Percentiles rank a stretch among this genome's conserved stretches.
phyloP scores from a whole-genome alignment of 2,888 invertebrate species.

The Metalampra italica region DNA sequence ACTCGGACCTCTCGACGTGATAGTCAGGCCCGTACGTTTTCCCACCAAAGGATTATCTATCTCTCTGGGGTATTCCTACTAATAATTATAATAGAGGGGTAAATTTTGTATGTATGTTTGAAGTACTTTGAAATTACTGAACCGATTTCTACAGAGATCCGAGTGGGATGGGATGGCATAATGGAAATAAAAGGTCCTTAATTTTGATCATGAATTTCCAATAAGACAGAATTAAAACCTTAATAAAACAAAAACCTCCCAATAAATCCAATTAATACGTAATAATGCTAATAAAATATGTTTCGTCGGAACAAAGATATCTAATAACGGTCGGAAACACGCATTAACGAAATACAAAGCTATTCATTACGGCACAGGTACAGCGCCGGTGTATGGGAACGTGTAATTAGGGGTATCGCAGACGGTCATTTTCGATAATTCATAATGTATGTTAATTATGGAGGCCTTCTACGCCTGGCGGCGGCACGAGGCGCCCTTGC shows the following conservation, averaged over 20 bases:
- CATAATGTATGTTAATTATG: constrained; percentile 77
- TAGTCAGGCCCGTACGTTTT: too few relatives aligned
- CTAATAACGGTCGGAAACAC: constrained; percentile 55
- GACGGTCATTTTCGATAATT: constrained; percentile 73
- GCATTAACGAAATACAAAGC: constrained; percentile 64
- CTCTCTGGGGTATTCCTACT: too few relatives aligned
- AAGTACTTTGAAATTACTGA: too few relatives aligned
- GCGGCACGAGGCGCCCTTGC: constrained; percentile 24
- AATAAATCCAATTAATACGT: constrained; percentile 57
- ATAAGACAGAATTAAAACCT: background rate
- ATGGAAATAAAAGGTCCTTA: too few relatives aligned
- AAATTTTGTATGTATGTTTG: too few relatives aligned
- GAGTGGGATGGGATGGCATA: too few relatives aligned
- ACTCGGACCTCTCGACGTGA: too few relatives aligned
- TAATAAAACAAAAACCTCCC: constrained; percentile 22
- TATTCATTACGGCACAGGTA: constrained; percentile 53
- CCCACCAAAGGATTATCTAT: too few relatives aligned
- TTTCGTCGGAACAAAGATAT: constrained; percentile 61
- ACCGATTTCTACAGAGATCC: too few relatives aligned
- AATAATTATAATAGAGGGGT: too few relatives aligned
- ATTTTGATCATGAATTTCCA: constrained; percentile 1
- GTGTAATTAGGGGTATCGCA: constrained; percentile 67
- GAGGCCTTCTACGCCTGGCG: constrained; percentile 58
- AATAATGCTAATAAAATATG: constrained; percentile 52
- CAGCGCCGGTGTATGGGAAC: constrained; percentile 29